Conservation (phyloP, 2,113 vertebrate species). For the Ifrita kowaldi region DNA sequence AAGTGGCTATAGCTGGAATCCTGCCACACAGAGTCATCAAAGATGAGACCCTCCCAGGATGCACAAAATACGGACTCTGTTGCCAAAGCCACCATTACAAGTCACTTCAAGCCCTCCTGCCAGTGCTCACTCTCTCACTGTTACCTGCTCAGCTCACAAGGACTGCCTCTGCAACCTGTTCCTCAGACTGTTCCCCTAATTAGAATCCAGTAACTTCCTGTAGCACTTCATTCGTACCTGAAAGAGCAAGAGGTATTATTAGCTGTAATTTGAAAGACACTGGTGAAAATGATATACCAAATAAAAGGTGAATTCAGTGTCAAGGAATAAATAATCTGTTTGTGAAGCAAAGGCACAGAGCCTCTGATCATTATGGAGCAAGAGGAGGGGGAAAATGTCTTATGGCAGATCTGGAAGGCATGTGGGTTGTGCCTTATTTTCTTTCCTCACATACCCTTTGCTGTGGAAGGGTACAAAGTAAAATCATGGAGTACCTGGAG, state of each 20-base stretch:
- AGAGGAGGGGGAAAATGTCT: rapidly evolving
- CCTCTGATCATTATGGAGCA: neutral
- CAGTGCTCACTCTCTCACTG: neutral
- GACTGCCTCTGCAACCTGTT: neutral
- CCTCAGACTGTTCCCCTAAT: neutral
- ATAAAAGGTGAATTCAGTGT: neutral
- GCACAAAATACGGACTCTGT: neutral
- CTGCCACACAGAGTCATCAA: neutral
- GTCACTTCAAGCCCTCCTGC: neutral
- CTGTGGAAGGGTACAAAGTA: neutral
- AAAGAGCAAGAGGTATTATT: neutral
- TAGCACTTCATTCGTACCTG: neutral
- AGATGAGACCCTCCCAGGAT: neutral
- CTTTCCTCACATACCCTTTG: neutral
- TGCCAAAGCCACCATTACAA: neutral
- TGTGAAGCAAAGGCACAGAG: neutral
- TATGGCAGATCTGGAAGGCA: neutral
- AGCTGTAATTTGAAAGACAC: neutral
- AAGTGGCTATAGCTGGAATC: neutral
- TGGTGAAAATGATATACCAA: neutral
- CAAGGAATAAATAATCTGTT: neutral
- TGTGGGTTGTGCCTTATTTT: neutral
- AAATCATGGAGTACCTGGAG: neutral
- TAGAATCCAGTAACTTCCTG: neutral
- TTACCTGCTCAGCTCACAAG: neutral